phyloP scores from a whole-genome alignment of 2,797 vertebrate genomes.

The Helostoma temminkii region DNA sequence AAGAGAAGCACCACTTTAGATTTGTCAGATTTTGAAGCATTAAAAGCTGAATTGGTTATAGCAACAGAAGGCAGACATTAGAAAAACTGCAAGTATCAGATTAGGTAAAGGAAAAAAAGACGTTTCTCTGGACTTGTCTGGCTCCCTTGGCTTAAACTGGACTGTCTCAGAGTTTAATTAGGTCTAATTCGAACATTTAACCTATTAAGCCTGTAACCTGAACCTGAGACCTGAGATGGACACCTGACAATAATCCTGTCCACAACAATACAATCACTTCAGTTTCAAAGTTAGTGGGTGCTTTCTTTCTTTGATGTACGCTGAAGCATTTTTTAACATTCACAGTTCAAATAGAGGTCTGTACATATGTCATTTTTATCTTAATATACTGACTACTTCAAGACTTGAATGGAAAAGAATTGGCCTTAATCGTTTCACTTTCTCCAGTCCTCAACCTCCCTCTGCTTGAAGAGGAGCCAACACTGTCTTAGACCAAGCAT shows the following conservation, averaged over 20 bases:
- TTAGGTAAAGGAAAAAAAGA: background rate
- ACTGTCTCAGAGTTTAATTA: conserved; percentile 43
- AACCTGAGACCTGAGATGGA: conserved; percentile 42
- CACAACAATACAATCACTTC: background rate
- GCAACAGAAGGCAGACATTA: no score
- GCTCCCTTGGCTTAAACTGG: conserved; percentile 23
- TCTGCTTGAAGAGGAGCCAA: conserved; percentile 7
- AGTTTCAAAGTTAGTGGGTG: conserved; percentile 3
- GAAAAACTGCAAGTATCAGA: no score
- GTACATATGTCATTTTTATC: no score
- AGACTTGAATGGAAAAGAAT: background rate
- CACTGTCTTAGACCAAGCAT: conserved; percentile 26
- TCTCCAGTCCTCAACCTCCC: background rate
- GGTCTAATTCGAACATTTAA: conserved; percentile 42
- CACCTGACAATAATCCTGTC: conserved; percentile 34
- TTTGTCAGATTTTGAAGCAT: background rate
- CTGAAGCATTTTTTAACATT: background rate
- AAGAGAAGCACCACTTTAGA: background rate
- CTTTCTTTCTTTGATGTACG: background rate
- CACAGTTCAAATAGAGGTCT: no score
- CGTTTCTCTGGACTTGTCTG: background rate
- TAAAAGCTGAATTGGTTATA: no score
- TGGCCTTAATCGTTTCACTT: conserved; percentile 18
- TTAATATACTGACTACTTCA: no score
- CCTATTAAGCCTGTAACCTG: conserved; percentile 49